A percentile compares a stretch with the other conserved stretches of the same genome.
phyloP scores from a whole-genome alignment of 2,797 vertebrate genomes.

The Threskiornis aethiopicus region DNA sequence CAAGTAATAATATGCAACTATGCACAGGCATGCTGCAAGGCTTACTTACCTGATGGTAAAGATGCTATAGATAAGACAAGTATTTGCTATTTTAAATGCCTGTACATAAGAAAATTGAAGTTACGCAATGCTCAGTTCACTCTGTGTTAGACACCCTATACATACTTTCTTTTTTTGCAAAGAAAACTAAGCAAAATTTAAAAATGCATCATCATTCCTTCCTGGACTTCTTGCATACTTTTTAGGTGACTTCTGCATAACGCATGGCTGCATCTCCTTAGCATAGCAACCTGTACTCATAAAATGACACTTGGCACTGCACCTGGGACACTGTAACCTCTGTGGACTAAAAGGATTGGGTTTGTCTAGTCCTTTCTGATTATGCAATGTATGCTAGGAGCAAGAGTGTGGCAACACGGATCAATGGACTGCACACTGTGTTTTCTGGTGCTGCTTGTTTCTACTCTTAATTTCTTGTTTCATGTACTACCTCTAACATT shows the following conservation, averaged over 20 bases:
- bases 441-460: conserved; percentile 40
- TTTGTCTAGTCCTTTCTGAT: conserved; percentile 58
- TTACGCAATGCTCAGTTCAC: background rate
- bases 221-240: conserved; percentile 28
- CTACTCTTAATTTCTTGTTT: conserved; percentile 20
- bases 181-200: background rate
- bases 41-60: background rate
- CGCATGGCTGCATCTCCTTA: background rate
- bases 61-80: background rate
- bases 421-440: conserved; percentile 22
- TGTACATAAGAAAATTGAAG: background rate
- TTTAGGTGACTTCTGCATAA: conserved; percentile 41
- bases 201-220: conserved; percentile 9
- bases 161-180: background rate
- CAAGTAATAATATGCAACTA: background rate
- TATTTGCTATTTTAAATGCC: conserved; percentile 5
- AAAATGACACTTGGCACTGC: conserved; percentile 51
- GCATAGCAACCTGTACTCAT: conserved; percentile 32
- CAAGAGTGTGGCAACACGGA: conserved; percentile 39
- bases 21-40: background rate
- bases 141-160: background rate
- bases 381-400: conserved; percentile 47
- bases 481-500: background rate
- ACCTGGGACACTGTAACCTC: conserved; percentile 48
- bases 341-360: conserved; percentile 37